Base-by-base conservation (phyloP, 2,888 invertebrate species). In the Metellina segmentata region DNA sequence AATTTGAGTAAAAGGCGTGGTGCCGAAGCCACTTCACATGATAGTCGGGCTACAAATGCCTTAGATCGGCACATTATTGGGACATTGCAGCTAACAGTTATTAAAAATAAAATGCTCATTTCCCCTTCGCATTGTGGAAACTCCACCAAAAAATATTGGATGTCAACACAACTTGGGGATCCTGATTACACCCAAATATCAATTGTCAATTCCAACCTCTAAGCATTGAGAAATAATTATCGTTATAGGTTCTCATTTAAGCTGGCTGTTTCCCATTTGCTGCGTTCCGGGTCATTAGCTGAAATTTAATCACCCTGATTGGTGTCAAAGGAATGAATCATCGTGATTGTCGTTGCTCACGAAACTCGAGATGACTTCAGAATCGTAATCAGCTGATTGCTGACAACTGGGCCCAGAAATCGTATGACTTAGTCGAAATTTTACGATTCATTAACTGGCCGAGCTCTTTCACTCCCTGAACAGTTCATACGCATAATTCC, bases 251-350 rank as follows among this genome's bases (percentile, higher is more conserved):
- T 72, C 20, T 72, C 72, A 72, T 72, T 72, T 72, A 72, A 72
- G 19, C 72, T 49, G 49, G 49, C n/a, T 77, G 20, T 11, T 20
- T 34, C 72, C 11, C 72, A 6, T 72, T 72, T 72, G 72, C 34
- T 11, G n/a, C n/a, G 48, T 77, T 77, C 77, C n/a, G 49, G 51
- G 49, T 8, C 49, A 48, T n/a, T 77, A 49, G 49, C 16, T 11
- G 11, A 52, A 79, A 79, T 53, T 53, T 79, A 79, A 79, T 79
- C 79, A 20, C 20, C 11, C 53, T 53, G 19, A 79, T 79, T 53
- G 19, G 79, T 53, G 79, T 11, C 53, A 20, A 19, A 52, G 52
- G 52, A 78, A 78, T 53, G 78, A 78, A 20, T 20, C 53, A 19
- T 52, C 8, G 53, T 53, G 53, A 79, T 79, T 79, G 61, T 1